A percentile compares a stretch with the other conserved stretches of the same genome.
Conservation (phyloP, 2,888 invertebrate species). For the Hybos culiciformis region DNA sequence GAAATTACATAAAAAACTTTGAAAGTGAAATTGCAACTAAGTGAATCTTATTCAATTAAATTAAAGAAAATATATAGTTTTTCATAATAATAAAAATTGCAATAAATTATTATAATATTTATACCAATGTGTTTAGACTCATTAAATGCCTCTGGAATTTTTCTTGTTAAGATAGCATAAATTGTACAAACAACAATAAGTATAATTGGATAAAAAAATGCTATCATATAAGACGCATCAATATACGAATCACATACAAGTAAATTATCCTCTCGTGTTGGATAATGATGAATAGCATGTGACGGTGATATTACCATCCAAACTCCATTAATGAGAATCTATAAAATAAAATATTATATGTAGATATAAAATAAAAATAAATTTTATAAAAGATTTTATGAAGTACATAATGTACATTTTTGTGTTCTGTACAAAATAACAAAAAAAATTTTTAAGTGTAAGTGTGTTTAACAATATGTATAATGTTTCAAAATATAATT, state of each 20-base stretch:
- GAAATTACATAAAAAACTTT: no score
- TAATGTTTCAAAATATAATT: no score
- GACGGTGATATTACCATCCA: constrained; percentile 91
- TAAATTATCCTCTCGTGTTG: constrained; percentile 82
- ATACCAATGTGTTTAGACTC: constrained; percentile 93
- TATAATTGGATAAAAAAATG: constrained; percentile 85
- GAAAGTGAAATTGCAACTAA: no score
- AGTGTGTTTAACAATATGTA: no score
- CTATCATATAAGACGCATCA: constrained; percentile 86
- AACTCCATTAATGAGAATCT: constrained; percentile 76
- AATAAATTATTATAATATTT: constrained; percentile 18
- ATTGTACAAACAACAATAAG: constrained; percentile 86
- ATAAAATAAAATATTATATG: constrained; percentile 12
- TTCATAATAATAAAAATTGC: not conserved
- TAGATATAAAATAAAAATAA: not conserved
- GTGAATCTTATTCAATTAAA: no score
- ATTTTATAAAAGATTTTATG: constrained; percentile 1
- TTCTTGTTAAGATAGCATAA: constrained; percentile 88
- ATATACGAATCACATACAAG: constrained; percentile 86
- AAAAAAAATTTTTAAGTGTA: no score
- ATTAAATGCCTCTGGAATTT: constrained; percentile 97
- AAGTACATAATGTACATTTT: not conserved
- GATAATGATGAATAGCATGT: constrained; percentile 77
- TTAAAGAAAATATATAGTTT: not conserved
- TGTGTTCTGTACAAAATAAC: constrained; percentile 1